These are phyloP conservation scores for Drosophila kambysellisi DNA, from an alignment of 2,888 invertebrate species.

Conservation along the genomic window DNA sequence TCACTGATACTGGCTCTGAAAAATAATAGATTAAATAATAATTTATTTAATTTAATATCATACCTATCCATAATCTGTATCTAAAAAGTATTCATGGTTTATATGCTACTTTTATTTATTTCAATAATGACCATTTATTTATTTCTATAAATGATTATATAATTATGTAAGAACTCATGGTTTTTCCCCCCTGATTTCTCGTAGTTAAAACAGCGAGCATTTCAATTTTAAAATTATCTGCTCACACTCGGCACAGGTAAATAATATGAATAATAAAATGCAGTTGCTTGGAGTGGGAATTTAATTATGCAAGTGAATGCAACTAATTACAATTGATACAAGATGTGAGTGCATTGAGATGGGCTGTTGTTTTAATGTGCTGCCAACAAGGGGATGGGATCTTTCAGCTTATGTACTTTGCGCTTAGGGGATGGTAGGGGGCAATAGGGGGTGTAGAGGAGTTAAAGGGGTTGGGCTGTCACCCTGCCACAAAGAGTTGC, in stretches of 20 bases:
- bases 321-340: slow-evolving; percentile 75
- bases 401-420: slow-evolving; percentile 26
- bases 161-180: background rate
- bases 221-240: background rate
- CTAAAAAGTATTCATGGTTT: background rate
- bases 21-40: background rate
- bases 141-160: background rate
- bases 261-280: slow-evolving; percentile 47
- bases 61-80: background rate
- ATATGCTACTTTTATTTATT: background rate
- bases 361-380: slow-evolving; percentile 6
- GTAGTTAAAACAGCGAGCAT: background rate
- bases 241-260: background rate
- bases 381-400: slow-evolving; percentile 7
- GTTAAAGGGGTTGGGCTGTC: slow-evolving; percentile 32
- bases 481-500: slow-evolving; percentile 62
- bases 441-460: background rate
- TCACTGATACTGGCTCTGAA: background rate
- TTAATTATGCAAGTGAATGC: slow-evolving; percentile 77
- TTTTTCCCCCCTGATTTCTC: background rate
- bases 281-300: slow-evolving; percentile 31
- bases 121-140: background rate
- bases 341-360: slow-evolving; percentile 23
- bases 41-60: background rate
- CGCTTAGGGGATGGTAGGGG: slow-evolving; percentile 38